phyloP scores from a whole-genome alignment of 2,888 invertebrate genomes.

The Dusona sp. region DNA sequence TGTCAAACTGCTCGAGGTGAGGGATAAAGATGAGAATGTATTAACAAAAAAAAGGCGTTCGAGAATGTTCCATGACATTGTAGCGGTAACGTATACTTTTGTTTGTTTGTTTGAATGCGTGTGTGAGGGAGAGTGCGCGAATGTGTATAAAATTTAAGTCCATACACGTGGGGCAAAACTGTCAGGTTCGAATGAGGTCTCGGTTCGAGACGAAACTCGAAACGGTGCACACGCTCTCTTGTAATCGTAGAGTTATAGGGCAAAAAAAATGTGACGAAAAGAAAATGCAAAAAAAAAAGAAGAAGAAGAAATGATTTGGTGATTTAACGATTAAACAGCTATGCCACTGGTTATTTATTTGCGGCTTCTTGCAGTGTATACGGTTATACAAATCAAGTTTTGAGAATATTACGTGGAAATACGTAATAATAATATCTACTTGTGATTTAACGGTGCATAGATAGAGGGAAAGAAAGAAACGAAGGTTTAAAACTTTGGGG shows the following conservation, averaged over 20 bases:
- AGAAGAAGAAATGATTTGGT: slow-evolving; percentile 42
- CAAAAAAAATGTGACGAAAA: slow-evolving; percentile 39
- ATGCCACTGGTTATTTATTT: slow-evolving; percentile 74
- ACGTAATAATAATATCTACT: slow-evolving; percentile 62
- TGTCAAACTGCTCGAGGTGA: slow-evolving; percentile 73
- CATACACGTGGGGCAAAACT: slow-evolving; percentile 34
- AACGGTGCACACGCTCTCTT: slow-evolving; percentile 32
- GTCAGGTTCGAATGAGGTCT: slow-evolving; percentile 12
- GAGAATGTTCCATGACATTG: slow-evolving; percentile 81
- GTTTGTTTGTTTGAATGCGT: slow-evolving; percentile 59
- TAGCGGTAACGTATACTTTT: slow-evolving; percentile 73
- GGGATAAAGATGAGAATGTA: slow-evolving; percentile 32
- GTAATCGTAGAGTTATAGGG: slow-evolving; percentile 57
- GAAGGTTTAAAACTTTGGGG: slow-evolving; percentile 25
- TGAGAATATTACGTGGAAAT: slow-evolving; percentile 53
- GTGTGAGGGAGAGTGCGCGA: slow-evolving; percentile 25
- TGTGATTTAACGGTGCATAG: slow-evolving; percentile 67
- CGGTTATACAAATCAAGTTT: slow-evolving; percentile 66
- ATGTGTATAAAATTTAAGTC: slow-evolving; percentile 56
- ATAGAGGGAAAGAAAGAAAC: slow-evolving; percentile 28
- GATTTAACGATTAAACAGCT: slow-evolving; percentile 69
- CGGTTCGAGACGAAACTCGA: slow-evolving; percentile 8
- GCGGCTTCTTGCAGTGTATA: slow-evolving; percentile 77
- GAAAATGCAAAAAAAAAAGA: slow-evolving; percentile 40
- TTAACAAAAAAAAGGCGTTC: slow-evolving; percentile 45